Conservation (phyloP, 1,140 invertebrate species). For the Brachionus rubens region DNA sequence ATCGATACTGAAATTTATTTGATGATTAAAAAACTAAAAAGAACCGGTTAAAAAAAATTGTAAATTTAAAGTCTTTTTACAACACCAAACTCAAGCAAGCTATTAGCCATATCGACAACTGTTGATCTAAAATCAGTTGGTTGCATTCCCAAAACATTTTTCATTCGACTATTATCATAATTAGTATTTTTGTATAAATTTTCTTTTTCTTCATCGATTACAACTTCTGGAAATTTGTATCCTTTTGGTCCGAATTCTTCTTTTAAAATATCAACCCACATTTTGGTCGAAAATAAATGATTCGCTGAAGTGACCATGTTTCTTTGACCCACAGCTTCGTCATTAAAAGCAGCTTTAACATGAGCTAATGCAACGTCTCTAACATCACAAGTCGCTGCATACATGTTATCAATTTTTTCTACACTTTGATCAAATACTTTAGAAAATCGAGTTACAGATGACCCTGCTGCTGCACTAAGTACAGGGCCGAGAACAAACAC, state of each 20-base stretch:
- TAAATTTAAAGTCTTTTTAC: constrained; percentile 54
- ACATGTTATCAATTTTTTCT: background rate
- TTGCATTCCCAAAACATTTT: constrained; percentile 58
- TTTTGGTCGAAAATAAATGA: background rate
- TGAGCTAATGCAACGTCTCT: constrained; percentile 65
- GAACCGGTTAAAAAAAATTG: too few species aligned
- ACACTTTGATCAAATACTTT: background rate
- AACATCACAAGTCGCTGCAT: constrained; percentile 61
- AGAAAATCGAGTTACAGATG: constrained; percentile 12
- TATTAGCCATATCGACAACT: constrained; percentile 62
- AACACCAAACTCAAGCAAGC: constrained; percentile 61
- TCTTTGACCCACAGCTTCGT: constrained; percentile 60
- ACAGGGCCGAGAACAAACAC: constrained; percentile 63
- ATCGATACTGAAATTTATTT: too few species aligned
- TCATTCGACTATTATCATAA: constrained; percentile 52
- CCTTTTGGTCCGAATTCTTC: constrained; percentile 2
- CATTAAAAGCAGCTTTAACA: constrained; percentile 62
- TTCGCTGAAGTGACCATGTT: background rate
- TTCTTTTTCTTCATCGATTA: background rate
- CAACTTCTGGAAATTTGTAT: background rate
- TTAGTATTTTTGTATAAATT: background rate
- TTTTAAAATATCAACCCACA: constrained; percentile 12
- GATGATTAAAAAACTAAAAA: too few species aligned
- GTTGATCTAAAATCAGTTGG: constrained; percentile 58
- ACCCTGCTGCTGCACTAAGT: constrained; percentile 49